These are phyloP conservation scores for Alviniconcha strummeri DNA, from an alignment of 2,888 invertebrate species.

Conservation along the genomic window DNA sequence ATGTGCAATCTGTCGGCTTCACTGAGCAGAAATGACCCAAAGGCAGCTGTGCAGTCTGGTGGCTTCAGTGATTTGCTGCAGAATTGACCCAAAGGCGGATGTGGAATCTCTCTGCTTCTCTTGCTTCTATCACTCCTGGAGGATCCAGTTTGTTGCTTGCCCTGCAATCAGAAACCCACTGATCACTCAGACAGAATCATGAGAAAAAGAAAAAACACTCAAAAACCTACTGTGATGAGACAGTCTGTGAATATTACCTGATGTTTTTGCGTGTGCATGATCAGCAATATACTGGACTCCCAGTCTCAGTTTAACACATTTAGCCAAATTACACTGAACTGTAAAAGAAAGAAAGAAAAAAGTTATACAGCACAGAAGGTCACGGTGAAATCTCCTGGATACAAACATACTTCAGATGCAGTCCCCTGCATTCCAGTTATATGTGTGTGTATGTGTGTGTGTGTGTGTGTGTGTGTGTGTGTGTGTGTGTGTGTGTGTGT, in stretches of 20 bases:
- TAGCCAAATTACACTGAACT: neutral
- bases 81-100: conserved; percentile 62
- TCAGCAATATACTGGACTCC: too few species aligned
- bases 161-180: conserved; percentile 49
- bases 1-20: too few species aligned
- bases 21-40: conserved; percentile 55
- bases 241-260: too few species aligned
- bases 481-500: neutral
- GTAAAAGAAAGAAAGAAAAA: neutral
- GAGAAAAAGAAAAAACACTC: too few species aligned
- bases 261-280: too few species aligned
- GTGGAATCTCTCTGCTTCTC: conserved; percentile 57
- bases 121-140: conserved; percentile 58
- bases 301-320: too few species aligned
- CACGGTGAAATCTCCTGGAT: too few species aligned
- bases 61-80: neutral
- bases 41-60: conserved; percentile 46
- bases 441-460: neutral
- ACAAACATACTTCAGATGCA: too few species aligned
- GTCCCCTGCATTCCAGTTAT: too few species aligned
- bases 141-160: conserved; percentile 63
- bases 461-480: conserved; percentile 4
- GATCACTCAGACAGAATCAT: neutral
- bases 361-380: too few species aligned
- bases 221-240: neutral